phyloP scores from a whole-genome alignment of 2,113 vertebrate species.

The Solea solea region DNA sequence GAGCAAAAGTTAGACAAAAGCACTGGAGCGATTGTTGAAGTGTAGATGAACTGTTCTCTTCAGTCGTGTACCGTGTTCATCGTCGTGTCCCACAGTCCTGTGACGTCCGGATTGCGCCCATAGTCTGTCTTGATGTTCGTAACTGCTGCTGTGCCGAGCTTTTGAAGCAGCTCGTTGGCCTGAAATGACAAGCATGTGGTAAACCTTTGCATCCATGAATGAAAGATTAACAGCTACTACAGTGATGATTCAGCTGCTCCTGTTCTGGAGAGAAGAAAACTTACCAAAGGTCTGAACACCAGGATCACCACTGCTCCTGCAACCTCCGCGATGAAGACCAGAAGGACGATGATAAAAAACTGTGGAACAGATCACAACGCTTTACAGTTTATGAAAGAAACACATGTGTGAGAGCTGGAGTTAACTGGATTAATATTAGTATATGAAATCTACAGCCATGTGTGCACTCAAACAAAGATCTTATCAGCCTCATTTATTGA shows the following conservation, averaged over 20 bases:
- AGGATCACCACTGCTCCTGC: slow-evolving; percentile 82
- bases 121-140: slow-evolving; percentile 72
- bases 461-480: no score
- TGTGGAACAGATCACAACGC: slow-evolving; percentile 32
- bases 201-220: not conserved
- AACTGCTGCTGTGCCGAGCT: slow-evolving; percentile 64
- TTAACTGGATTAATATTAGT: not conserved
- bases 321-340: slow-evolving; percentile 85
- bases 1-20: not conserved
- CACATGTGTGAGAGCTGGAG: no score
- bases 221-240: no score
- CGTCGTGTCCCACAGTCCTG: slow-evolving; percentile 78
- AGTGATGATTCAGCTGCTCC: not conserved
- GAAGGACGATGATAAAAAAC: slow-evolving; percentile 84
- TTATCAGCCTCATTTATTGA: no score
- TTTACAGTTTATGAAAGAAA: not conserved
- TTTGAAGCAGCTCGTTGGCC: slow-evolving; percentile 70
- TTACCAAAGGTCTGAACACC: slow-evolving; percentile 83
- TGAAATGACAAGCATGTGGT: slow-evolving; percentile 46
- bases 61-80: slow-evolving; percentile 76
- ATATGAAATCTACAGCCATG: no score
- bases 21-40: not conserved
- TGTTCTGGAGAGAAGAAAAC: slow-evolving; percentile 19
- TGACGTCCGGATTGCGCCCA: slow-evolving; percentile 69
- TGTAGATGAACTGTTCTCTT: not conserved